A percentile compares a stretch with the other conserved stretches of the same genome.
Conservation (phyloP, 1,140 invertebrate genomes). For the Apolygus lucorum region DNA sequence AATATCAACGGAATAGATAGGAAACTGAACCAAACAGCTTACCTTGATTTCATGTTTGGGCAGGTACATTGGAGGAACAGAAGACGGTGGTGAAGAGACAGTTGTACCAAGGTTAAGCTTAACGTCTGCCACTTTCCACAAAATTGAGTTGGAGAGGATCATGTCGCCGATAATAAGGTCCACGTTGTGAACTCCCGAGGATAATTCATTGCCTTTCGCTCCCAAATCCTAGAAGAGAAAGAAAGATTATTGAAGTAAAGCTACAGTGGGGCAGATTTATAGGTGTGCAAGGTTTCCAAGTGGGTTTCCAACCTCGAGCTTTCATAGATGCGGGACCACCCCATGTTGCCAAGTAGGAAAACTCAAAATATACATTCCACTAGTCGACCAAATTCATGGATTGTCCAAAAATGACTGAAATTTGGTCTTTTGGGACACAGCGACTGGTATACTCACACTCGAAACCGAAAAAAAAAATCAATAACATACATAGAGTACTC, state of each 20-base stretch:
- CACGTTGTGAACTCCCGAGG: conserved; percentile 71
- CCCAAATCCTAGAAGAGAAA: conserved; percentile 61
- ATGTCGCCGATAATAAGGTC: conserved; percentile 86
- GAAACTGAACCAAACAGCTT: conserved; percentile 20
- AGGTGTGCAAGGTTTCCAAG: too few relatives aligned
- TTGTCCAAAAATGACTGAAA: too few relatives aligned
- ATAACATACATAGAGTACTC: too few relatives aligned
- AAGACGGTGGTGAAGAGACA: conserved; percentile 36
- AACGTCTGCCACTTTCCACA: conserved; percentile 73
- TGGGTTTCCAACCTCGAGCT: too few relatives aligned
- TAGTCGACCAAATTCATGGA: too few relatives aligned
- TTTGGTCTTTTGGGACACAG: too few relatives aligned
- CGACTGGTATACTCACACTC: too few relatives aligned
- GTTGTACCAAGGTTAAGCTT: conserved; percentile 58
- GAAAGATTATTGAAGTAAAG: conserved; percentile 28
- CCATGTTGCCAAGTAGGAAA: too few relatives aligned
- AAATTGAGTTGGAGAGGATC: conserved; percentile 77
- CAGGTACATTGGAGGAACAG: conserved; percentile 39
- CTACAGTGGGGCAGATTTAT: neutral
- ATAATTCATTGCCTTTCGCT: conserved; percentile 69
- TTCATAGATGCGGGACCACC: too few relatives aligned
- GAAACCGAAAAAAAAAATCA: too few relatives aligned
- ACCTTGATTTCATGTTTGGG: conserved; percentile 78
- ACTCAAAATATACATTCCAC: too few relatives aligned
- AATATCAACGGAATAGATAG: too few relatives aligned